phyloP scores from a whole-genome alignment of 2,888 invertebrate species.

The Lepeophtheirus nordmannii region DNA sequence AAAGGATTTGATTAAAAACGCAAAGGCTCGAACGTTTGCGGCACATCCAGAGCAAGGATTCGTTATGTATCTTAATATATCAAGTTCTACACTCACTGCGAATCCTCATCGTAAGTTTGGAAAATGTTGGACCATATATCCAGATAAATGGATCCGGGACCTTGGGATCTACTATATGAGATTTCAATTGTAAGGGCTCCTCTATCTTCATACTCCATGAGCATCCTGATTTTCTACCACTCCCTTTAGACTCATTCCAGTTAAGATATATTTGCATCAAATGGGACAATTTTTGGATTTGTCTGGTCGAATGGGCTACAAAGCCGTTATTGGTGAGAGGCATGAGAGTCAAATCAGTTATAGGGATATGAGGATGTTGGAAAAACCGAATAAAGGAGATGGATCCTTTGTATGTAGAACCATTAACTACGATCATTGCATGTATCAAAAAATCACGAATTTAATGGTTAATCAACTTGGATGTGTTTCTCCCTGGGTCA shows the following conservation, averaged over 20 bases:
- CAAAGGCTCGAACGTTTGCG: background rate
- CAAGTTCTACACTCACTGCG: background rate
- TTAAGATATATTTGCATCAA: constrained; percentile 15
- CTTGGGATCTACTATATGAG: constrained; percentile 16
- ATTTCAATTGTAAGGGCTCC: background rate
- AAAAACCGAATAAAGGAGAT: background rate
- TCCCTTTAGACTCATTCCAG: background rate
- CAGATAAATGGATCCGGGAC: constrained; percentile 5
- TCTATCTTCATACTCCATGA: background rate
- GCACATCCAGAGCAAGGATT: background rate
- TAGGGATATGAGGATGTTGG: constrained; percentile 4
- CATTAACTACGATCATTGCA: constrained; percentile 18
- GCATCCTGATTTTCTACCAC: background rate
- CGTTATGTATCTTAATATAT: background rate
- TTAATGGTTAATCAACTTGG: constrained; percentile 10
- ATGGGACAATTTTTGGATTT: constrained; percentile 15
- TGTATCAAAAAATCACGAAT: constrained; percentile 1
- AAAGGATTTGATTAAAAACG: background rate
- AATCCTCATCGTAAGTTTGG: constrained; percentile 17
- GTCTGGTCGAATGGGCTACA: constrained; percentile 21
- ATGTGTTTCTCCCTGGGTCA: constrained; percentile 9
- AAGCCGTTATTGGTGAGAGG: background rate
- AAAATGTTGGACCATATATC: constrained; percentile 13
- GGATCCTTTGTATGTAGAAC: background rate
- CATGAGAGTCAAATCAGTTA: background rate